These are phyloP conservation scores for Poecile atricapillus DNA, from an alignment of 2,113 vertebrate genomes.

Conservation along the genomic window DNA sequence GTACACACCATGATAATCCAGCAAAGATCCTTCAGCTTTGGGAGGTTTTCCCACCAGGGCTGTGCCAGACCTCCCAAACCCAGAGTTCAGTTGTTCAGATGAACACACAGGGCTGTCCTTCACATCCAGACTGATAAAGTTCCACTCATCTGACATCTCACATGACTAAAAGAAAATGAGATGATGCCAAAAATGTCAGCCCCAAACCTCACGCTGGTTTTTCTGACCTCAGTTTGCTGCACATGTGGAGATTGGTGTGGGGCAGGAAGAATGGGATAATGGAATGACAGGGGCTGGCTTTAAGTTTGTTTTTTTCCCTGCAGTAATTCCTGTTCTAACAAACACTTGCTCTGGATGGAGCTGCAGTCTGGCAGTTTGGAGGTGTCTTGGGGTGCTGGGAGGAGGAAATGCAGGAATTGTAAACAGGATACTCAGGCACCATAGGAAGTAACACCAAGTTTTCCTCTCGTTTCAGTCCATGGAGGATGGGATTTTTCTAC, in stretches of 20 bases:
- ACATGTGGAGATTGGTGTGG: accelerated
- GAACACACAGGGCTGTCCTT: not conserved
- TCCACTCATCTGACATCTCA: not conserved
- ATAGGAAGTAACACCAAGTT: not conserved
- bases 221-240: not conserved
- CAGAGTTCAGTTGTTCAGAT: not conserved
- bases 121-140: not conserved
- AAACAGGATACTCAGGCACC: not conserved
- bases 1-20: not conserved
- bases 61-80: not conserved
- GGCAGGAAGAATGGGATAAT: not conserved
- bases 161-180: not conserved
- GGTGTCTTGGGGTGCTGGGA: not conserved
- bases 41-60: not conserved
- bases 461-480: not conserved
- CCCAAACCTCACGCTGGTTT: not conserved
- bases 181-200: not conserved
- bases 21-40: not conserved
- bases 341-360: not conserved
- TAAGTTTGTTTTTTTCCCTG: not conserved
- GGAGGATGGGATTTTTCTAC: not conserved
- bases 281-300: not conserved
- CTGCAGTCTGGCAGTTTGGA: not conserved
- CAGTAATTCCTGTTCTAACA: not conserved
- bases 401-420: not conserved